Percentiles rank a stretch among this genome's conserved stretches.
Evolutionary conservation across 2,797 vertebrate genomes (phyloP).

Genomic region (Xyrichtys novacula): DNA sequence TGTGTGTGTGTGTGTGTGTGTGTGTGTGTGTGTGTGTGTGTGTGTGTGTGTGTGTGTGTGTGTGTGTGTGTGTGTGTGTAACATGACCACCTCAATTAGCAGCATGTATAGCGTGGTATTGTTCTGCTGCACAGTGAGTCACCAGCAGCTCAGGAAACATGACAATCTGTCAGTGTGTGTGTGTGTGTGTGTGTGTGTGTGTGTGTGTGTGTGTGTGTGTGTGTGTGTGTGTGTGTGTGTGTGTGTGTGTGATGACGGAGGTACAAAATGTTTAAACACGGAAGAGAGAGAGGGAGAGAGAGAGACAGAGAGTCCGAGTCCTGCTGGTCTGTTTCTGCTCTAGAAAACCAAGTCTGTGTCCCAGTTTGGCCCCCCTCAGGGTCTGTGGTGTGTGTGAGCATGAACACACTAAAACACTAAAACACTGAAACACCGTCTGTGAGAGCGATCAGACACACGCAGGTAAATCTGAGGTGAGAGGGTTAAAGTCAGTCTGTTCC

Average conservation of each 20-base stretch:
- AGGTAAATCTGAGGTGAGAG: no score
- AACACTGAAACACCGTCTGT: no score
- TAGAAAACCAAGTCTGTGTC: background rate
- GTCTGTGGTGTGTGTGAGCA: no score
- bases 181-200: slow-evolving; percentile 25
- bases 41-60: slow-evolving; percentile 17
- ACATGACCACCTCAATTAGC: slow-evolving; percentile 24
- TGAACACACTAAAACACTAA: no score
- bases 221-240: slow-evolving; percentile 17
- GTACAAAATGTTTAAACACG: background rate
- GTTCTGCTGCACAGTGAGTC: slow-evolving; percentile 48
- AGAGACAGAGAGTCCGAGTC: background rate
- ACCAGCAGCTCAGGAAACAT: slow-evolving; percentile 23
- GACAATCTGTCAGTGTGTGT: slow-evolving; percentile 11
- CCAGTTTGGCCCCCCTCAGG: no score
- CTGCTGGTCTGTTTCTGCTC: slow-evolving; percentile 8
- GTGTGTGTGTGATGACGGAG: background rate
- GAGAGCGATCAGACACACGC: no score
- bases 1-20: slow-evolving; percentile 21
- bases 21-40: slow-evolving; percentile 13
- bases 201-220: slow-evolving; percentile 17
- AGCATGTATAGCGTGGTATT: slow-evolving; percentile 33
- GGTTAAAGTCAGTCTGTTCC: no score
- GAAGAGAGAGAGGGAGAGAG: background rate
- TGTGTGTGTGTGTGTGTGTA: slow-evolving; percentile 20